These are phyloP conservation scores for Pristis pectinata DNA, from an alignment of 2,797 vertebrate genomes.

Conservation along the genomic window DNA sequence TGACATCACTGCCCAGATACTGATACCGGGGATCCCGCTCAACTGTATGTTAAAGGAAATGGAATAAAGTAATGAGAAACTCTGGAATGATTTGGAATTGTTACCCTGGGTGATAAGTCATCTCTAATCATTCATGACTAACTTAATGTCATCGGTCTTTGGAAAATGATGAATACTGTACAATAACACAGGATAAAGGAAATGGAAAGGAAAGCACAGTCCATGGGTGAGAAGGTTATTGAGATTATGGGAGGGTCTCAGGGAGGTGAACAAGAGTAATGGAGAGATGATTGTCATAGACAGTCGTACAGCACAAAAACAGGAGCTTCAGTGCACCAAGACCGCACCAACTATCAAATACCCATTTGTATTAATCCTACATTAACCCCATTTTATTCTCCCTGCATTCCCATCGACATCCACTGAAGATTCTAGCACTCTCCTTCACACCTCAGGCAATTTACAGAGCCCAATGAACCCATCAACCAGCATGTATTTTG, in stretches of 20 bases:
- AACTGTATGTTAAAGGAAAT: not conserved
- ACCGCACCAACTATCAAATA: no score
- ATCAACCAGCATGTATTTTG: no score
- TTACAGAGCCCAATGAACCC: no score
- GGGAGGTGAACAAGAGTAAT: not conserved
- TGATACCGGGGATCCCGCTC: not conserved
- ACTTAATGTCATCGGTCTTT: not conserved
- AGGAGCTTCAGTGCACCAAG: no score
- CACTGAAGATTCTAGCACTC: no score
- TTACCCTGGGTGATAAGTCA: not conserved
- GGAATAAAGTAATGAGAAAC: not conserved
- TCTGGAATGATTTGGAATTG: not conserved
- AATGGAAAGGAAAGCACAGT: not conserved
- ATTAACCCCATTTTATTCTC: no score
- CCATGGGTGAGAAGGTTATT: not conserved
- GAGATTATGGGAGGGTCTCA: no score
- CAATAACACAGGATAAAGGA: not conserved
- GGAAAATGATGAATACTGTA: not conserved
- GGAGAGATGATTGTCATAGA: no score
- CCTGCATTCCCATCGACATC: no score
- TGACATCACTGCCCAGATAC: not conserved
- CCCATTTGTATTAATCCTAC: no score
- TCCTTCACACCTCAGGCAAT: no score
- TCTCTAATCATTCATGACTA: not conserved
- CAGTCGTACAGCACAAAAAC: no score